These are phyloP conservation scores for Crotalus helleri DNA, from an alignment of 2,113 vertebrate species.

Conservation along the genomic window DNA sequence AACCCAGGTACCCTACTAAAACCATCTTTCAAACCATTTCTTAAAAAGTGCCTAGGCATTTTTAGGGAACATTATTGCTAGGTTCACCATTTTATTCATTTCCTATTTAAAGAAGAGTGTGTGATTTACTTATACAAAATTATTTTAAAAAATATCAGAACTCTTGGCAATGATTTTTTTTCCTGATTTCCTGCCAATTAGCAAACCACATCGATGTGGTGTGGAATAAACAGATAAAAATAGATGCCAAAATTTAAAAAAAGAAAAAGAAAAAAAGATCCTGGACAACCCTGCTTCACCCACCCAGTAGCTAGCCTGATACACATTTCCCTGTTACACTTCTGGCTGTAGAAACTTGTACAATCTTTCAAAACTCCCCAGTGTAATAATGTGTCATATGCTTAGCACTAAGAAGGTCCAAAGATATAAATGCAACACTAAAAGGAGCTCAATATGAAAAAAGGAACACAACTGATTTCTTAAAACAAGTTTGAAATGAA, in stretches of 20 bases:
- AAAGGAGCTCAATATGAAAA: slow-evolving; percentile 76
- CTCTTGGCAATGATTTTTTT: slow-evolving; percentile 73
- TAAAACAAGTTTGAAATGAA: slow-evolving; percentile 78
- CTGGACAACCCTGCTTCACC: neutral
- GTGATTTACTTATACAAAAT: slow-evolving; percentile 75
- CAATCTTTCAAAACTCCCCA: slow-evolving; percentile 76
- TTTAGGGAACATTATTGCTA: slow-evolving; percentile 79
- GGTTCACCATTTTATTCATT: slow-evolving; percentile 46
- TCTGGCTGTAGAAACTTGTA: slow-evolving; percentile 63
- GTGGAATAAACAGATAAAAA: slow-evolving; percentile 71
- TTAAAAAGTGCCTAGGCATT: slow-evolving; percentile 78
- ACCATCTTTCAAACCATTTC: slow-evolving; percentile 71
- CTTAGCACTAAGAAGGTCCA: slow-evolving; percentile 76
- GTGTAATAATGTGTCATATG: slow-evolving; percentile 74
- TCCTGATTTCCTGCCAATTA: slow-evolving; percentile 76
- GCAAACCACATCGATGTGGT: slow-evolving; percentile 70
- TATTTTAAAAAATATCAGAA: slow-evolving; percentile 76
- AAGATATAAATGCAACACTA: slow-evolving; percentile 78
- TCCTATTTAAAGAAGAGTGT: slow-evolving; percentile 77
- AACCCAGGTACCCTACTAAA: slow-evolving; percentile 63
- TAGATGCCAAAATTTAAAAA: slow-evolving; percentile 62
- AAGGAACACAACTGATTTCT: slow-evolving; percentile 75
- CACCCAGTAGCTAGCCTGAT: slow-evolving; percentile 61
- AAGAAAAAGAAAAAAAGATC: slow-evolving; percentile 53
- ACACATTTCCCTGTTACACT: slow-evolving; percentile 69